Percentiles rank a stretch among this genome's conserved stretches.
Evolutionary conservation across 2,888 invertebrate species (phyloP).

Genomic region (Microchrysa polita): DNA sequence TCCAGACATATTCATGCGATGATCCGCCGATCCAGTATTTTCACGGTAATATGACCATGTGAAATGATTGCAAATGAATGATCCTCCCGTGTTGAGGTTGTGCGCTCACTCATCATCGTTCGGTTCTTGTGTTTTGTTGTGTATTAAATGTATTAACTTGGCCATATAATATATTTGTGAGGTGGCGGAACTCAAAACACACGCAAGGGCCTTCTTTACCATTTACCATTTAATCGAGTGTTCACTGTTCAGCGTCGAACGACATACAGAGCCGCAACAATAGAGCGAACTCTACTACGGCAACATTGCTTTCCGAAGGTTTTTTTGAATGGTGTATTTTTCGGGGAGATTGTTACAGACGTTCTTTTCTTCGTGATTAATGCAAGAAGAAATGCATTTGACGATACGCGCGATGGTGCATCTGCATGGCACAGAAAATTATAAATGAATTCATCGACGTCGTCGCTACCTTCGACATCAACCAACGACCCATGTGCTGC

Average conservation of each 20-base stretch:
- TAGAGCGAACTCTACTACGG: background rate
- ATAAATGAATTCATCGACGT: background rate
- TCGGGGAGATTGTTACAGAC: no score
- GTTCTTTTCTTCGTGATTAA: background rate
- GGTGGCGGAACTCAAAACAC: slow-evolving; percentile 1
- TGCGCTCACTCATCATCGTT: no score
- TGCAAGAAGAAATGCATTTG: background rate
- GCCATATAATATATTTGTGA: background rate
- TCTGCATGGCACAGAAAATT: background rate
- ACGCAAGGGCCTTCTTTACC: background rate
- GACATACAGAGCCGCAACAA: no score
- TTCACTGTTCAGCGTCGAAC: no score
- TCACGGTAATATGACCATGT: slow-evolving; percentile 9
- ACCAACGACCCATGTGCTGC: no score
- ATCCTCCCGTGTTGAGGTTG: background rate
- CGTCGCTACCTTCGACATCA: background rate
- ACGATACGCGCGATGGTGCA: background rate
- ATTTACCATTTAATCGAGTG: no score
- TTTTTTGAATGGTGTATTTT: background rate
- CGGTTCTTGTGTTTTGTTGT: no score
- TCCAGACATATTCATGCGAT: no score
- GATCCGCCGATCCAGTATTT: slow-evolving; percentile 11
- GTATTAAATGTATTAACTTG: slow-evolving; percentile 5
- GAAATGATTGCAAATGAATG: slow-evolving; percentile 11
- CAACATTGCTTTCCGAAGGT: no score